Percentiles rank a stretch among this genome's conserved stretches.
These are phyloP conservation scores for Adela reaumurella DNA, from an alignment of 2,888 invertebrate species.

Conservation along the genomic window DNA sequence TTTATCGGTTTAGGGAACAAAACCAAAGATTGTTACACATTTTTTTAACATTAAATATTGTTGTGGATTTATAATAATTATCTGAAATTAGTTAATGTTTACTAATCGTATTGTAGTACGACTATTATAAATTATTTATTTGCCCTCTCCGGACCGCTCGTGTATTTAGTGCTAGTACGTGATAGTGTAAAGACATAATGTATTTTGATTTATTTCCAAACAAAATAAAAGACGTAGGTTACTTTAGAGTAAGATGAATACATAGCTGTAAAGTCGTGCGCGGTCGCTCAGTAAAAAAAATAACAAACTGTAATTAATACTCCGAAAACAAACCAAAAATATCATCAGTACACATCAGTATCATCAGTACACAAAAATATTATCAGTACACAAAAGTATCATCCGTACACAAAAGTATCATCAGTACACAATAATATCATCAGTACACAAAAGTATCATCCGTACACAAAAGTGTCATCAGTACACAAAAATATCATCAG, in stretches of 20 bases:
- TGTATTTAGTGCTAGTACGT: constrained; percentile 42
- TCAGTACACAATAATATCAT: no score
- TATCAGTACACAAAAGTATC: no score
- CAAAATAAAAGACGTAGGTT: constrained; percentile 27
- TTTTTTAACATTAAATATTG: constrained; percentile 52
- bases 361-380: no score
- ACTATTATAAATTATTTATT: constrained; percentile 38
- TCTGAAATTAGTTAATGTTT: constrained; percentile 44
- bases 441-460: no score
- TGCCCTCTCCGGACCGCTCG: constrained; percentile 54
- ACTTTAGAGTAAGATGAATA: constrained; percentile 38
- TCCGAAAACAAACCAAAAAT: no score
- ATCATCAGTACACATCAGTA: no score
- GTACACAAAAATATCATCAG: no score
- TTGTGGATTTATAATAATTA: constrained; percentile 54
- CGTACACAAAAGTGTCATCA: no score
- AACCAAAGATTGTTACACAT: constrained; percentile 74
- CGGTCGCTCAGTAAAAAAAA: neutral
- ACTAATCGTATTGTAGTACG: constrained; percentile 33
- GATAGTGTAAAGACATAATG: constrained; percentile 39
- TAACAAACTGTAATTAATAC: no score
- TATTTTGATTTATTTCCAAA: constrained; percentile 45
- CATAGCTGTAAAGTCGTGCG: neutral
- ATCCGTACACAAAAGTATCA: no score
- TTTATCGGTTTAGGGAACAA: constrained; percentile 80